Base-by-base conservation (phyloP, 2,888 invertebrate genomes). In the Aplocera efformata region DNA sequence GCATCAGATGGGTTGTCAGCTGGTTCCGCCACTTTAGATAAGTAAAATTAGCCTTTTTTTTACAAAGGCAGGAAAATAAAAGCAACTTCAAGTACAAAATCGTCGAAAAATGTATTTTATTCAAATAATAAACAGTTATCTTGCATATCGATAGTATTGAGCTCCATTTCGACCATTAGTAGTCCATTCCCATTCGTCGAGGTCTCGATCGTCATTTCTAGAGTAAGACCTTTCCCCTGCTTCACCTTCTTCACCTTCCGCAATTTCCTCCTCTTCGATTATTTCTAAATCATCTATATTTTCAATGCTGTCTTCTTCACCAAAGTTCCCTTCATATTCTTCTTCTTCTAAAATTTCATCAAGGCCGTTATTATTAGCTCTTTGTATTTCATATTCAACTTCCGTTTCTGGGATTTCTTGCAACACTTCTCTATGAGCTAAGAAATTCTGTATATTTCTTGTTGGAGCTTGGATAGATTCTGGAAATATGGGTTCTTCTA, bases 111-210 rank as follows among this genome's bases (percentile, higher is more conserved):
- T 60, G 67, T 63, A 59, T 65, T 69, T 58, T 61, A 66, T 56
- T 60, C 49, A 63, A 54, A 62, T 32, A 53, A 66, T 33, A 60
- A 51, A 63, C 55, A 53, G 63, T 64, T 84, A 82, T 74, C 83
- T 80, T 56, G 70, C 63, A 56, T 80, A 80, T 50, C 79, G 76
- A 60, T 71, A 78, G 58, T 74, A 63, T 73, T 84, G 83, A 78
- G 79, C 76, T 50, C 82, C 85, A 42, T 62, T 70, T 41, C 66
- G 64, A 46, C 63, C 65, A 32, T 61, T 71, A 23, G 64, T 55
- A 1, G 74, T 86, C 78, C 79, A 80, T 49, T 89, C 86, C 90
- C 90, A 90, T 56, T 89, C 86, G 22, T 89, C 85, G 6, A 84
- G 62, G 36, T 85, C 81, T 7, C 67, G 72, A 21, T 88, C 80